Evolutionary conservation across 2,888 invertebrate species (phyloP), one percentile per base, ranked within the genome.

Genomic region (Halocaridina rubra): DNA sequence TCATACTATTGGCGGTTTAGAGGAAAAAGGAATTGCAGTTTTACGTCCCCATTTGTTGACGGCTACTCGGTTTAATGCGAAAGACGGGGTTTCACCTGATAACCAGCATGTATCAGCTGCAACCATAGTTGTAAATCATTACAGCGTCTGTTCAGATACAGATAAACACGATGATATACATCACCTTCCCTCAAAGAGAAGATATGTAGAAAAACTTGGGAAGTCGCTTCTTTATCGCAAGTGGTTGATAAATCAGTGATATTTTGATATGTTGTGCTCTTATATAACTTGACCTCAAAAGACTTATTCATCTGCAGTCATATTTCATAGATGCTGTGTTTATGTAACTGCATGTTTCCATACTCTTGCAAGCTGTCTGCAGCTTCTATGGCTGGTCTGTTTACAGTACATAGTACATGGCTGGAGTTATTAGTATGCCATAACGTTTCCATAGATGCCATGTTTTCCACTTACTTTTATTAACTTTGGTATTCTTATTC

Each of bases 181-280:
- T 29, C 88, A 88, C 39, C 77, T 88, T 33, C 88, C 88, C 3
- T 78, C 86, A 16, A 80, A 77, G 22, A 81, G 74, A 29, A 74
- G 76, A 27, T 84, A 75, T 59, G 75, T 88, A 5, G 80, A 78
- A 29, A 80, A 80, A 22, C 7, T 88, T 5, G 72, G 81, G 22
- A 81, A 74, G 59, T 86, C 86, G 0, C 59, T 88, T 2, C 59
- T 88, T 3, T 88, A 88, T 64, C 57, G 88, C 16, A 88, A 88
- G 61, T 88, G 88, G 88, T 78, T 77, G 53, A 76, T 86, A 19
- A 84, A 78, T 74, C 53, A 57, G 10, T 80, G 24, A 74, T 19
- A 29, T 16, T n/a, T n/a, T n/a, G n/a, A n/a, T n/a, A n/a, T n/a
- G n/a, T n/a, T n/a, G n/a, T n/a, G n/a, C n/a, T n/a, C n/a, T n/a